These are phyloP conservation scores for Polydrusus cervinus DNA, from an alignment of 2,888 invertebrate genomes.

Conservation along the genomic window DNA sequence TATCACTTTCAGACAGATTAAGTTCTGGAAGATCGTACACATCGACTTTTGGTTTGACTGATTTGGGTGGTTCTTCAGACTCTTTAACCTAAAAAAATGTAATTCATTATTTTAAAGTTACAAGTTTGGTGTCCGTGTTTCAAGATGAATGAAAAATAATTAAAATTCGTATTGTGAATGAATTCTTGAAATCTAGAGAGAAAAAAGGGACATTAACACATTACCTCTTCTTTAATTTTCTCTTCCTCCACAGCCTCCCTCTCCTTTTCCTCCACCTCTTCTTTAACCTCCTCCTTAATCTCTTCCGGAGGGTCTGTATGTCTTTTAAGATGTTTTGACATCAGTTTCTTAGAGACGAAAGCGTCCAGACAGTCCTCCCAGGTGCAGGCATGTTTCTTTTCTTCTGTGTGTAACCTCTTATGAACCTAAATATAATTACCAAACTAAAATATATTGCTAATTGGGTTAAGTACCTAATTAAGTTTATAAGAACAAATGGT, in stretches of 20 bases:
- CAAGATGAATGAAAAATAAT: too few relatives aligned
- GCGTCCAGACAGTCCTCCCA: constrained; percentile 83
- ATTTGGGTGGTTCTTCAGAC: constrained; percentile 59
- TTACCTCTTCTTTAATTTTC: constrained; percentile 61
- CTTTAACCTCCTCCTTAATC: constrained; percentile 53
- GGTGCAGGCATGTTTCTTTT: constrained; percentile 81
- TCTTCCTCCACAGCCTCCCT: constrained; percentile 54
- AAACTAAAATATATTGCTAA: background rate
- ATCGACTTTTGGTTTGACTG: constrained; percentile 74
- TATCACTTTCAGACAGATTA: constrained; percentile 90
- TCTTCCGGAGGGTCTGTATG: constrained; percentile 73
- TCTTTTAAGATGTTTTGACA: constrained; percentile 80
- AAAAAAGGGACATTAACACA: too few relatives aligned
- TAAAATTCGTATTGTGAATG: too few relatives aligned
- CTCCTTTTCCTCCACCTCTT: constrained; percentile 48
- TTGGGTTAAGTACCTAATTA: too few relatives aligned
- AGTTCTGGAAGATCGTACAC: constrained; percentile 84
- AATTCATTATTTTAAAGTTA: constrained; percentile 53
- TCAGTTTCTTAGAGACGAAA: constrained; percentile 87
- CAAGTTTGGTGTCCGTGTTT: too few relatives aligned
- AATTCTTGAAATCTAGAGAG: too few relatives aligned
- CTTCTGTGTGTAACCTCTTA: constrained; percentile 82
- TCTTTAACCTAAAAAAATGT: constrained; percentile 53
- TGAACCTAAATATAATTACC: constrained; percentile 70
- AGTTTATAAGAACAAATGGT: too few relatives aligned